Evolutionary conservation across 2,113 vertebrate species (phyloP).

Genomic region (Manacus vitellinus): DNA sequence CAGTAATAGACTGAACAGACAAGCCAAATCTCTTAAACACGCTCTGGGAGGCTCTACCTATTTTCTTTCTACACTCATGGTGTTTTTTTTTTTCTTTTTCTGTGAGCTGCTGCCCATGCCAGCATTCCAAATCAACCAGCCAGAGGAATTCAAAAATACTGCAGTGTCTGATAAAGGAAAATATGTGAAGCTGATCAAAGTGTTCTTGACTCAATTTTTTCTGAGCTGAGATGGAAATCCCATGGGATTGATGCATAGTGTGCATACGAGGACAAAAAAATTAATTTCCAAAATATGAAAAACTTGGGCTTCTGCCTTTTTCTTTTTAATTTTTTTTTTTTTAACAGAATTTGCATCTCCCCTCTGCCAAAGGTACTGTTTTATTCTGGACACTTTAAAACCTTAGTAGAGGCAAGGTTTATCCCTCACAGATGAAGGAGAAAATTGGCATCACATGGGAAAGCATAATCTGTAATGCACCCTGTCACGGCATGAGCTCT

Average conservation of each 20-base stretch:
- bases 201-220: background rate
- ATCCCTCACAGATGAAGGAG: constrained; percentile 33
- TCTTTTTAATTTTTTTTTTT: too few species aligned
- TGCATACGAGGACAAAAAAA: background rate
- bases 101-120: background rate
- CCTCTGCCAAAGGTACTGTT: background rate
- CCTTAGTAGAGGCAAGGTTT: background rate
- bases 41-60: background rate
- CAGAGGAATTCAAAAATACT: background rate
- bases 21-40: constrained; percentile 22
- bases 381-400: background rate
- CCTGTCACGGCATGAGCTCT: constrained; percentile 59
- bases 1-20: constrained; percentile 40
- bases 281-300: background rate
- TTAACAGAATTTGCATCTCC: background rate
- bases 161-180: background rate
- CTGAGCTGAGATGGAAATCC: background rate
- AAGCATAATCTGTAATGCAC: constrained; percentile 46
- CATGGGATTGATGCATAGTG: background rate
- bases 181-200: background rate
- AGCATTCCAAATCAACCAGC: constrained; percentile 8
- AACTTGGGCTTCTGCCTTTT: background rate
- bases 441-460: constrained; percentile 44
- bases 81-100: constrained; percentile 10
- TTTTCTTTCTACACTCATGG: constrained; percentile 3